Conservation (phyloP, 2,888 invertebrate species). For the Schrankia costaestrigalis region DNA sequence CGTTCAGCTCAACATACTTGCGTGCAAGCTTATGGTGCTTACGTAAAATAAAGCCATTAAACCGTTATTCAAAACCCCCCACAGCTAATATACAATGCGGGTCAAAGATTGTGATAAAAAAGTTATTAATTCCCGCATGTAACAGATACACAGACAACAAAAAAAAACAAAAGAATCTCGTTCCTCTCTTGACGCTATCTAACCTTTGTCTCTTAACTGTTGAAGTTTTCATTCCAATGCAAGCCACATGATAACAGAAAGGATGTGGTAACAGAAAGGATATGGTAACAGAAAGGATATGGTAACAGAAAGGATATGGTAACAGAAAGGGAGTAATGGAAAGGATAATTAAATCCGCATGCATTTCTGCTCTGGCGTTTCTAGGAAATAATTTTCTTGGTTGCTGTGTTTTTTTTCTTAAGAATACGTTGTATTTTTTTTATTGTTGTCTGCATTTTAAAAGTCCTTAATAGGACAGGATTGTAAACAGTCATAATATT, state of each 20-base stretch:
- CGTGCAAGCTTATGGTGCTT: too few relatives aligned
- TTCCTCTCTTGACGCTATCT: slow-evolving; percentile 21
- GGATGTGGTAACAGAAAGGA: slow-evolving; percentile 23
- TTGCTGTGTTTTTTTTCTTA: too few relatives aligned
- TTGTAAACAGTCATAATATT: too few relatives aligned
- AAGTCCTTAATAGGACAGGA: too few relatives aligned
- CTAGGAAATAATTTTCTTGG: too few relatives aligned
- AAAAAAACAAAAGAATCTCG: slow-evolving; percentile 8
- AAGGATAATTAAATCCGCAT: slow-evolving; percentile 29
- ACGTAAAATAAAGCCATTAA: too few relatives aligned
- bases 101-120: slow-evolving; percentile 30
- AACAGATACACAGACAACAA: slow-evolving; percentile 13
- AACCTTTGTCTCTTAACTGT: slow-evolving; percentile 24
- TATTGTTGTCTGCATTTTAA: too few relatives aligned
- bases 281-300: slow-evolving; percentile 18
- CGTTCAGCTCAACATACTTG: too few relatives aligned
- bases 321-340: slow-evolving; percentile 17
- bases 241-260: slow-evolving; percentile 15
- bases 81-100: too few relatives aligned
- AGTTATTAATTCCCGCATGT: slow-evolving; percentile 32
- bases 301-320: slow-evolving; percentile 15
- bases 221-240: slow-evolving; percentile 20
- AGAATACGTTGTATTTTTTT: too few relatives aligned
- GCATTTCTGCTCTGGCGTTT: slow-evolving; percentile 25
- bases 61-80: too few relatives aligned